Conservation (phyloP, 2,113 vertebrate genomes). For the Dunckerocampus dactyliophorus region DNA sequence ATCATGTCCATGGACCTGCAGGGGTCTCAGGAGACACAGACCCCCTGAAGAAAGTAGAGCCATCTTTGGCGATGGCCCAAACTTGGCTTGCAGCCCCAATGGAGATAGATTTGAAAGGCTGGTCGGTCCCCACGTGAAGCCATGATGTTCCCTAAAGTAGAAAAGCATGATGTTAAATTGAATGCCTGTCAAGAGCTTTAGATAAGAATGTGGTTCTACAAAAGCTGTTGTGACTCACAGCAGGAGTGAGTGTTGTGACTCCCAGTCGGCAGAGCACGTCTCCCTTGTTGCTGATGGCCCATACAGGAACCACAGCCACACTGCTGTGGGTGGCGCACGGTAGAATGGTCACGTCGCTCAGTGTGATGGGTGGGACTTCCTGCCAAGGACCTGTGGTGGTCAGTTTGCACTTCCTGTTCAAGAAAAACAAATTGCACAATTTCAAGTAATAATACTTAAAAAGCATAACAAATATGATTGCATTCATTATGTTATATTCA, state of each 20-base stretch:
- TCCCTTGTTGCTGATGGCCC: constrained; percentile 96
- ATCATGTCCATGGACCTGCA: constrained; percentile 73
- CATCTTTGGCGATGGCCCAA: constrained; percentile 90
- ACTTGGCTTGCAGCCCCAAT: constrained; percentile 86
- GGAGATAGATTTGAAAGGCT: constrained; percentile 89
- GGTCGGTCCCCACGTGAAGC: constrained; percentile 94
- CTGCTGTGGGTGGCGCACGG: constrained; percentile 66
- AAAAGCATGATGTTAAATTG: neutral
- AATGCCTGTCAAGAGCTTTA: neutral
- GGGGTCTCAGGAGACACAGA: constrained; percentile 84
- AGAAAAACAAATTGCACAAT: neutral
- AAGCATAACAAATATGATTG: too few species aligned
- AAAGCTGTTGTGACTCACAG: constrained; percentile 72
- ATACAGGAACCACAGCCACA: constrained; percentile 78
- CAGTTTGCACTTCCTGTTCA: constrained; percentile 87
- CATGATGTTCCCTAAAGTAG: constrained; percentile 84
- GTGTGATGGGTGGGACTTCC: constrained; percentile 84
- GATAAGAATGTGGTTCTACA: neutral
- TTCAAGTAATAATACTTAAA: too few species aligned
- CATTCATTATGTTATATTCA: too few species aligned
- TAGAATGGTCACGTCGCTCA: constrained; percentile 87
- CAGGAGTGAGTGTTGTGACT: constrained; percentile 81
- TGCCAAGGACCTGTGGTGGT: constrained; percentile 93
- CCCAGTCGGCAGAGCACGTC: constrained; percentile 91
- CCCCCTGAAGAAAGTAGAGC: constrained; percentile 90